A percentile compares a stretch with the other conserved stretches of the same genome.
Evolutionary conservation across 2,113 vertebrate genomes (phyloP).

Genomic region (Pholis gunnellus): DNA sequence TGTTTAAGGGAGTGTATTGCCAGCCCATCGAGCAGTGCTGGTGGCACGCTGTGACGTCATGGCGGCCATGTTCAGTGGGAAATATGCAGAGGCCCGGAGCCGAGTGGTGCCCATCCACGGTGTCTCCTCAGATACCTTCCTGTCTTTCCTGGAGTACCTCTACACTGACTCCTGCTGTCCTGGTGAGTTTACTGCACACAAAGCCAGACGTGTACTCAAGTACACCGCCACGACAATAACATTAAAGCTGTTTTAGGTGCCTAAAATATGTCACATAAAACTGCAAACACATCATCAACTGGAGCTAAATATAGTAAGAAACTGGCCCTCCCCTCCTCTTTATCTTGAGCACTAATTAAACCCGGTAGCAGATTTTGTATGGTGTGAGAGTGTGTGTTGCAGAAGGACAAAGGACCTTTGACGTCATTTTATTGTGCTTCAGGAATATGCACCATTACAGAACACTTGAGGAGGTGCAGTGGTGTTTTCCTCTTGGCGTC

Average conservation of each 20-base stretch:
- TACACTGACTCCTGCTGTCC: conserved; percentile 97
- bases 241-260: neutral
- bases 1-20: conserved; percentile 88
- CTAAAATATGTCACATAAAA: neutral
- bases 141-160: conserved; percentile 96
- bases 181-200: conserved; percentile 84
- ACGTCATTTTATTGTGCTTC: conserved; percentile 1
- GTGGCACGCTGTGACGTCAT: conserved; percentile 96
- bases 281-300: neutral
- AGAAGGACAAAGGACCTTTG: conserved; percentile 4
- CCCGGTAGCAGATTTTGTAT: conserved; percentile 8
- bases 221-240: neutral
- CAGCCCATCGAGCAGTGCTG: conserved; percentile 94
- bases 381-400: neutral
- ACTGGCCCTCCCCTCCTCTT: neutral
- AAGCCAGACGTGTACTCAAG: neutral
- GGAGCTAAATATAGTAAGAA: conserved; percentile 25
- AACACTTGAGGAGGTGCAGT: conserved; percentile 28
- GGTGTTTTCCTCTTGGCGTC: conserved; percentile 38
- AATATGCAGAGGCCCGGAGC: conserved; percentile 93
- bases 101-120: conserved; percentile 94
- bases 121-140: conserved; percentile 96
- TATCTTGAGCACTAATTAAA: conserved; percentile 29
- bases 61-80: conserved; percentile 98
- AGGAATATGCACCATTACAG: neutral